phyloP scores from a whole-genome alignment of 1,140 invertebrate genomes.

The Drosophila santomea region DNA sequence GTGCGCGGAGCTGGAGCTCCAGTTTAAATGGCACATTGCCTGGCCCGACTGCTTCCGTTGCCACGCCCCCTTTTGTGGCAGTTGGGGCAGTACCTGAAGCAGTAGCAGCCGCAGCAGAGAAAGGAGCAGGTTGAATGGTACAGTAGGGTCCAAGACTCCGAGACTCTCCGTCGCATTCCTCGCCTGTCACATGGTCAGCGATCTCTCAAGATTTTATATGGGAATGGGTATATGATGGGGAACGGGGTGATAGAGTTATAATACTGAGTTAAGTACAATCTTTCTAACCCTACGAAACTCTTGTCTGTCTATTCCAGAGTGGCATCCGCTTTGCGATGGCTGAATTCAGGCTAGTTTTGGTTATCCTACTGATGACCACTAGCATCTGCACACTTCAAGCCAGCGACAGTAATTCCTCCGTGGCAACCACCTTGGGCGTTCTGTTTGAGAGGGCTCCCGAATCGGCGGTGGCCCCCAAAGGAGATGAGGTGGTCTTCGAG shows the following conservation, averaged over 20 bases:
- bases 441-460: slow-evolving; percentile 88
- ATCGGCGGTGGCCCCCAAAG: slow-evolving; percentile 90
- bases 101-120: neutral
- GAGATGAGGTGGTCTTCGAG: slow-evolving; percentile 91
- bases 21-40: slow-evolving; percentile 78
- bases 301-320: slow-evolving; percentile 13
- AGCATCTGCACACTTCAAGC: neutral
- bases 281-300: too few relatives aligned
- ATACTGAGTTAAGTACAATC: neutral
- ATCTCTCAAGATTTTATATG: neutral
- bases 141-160: slow-evolving; percentile 49
- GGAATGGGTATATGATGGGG: too few relatives aligned
- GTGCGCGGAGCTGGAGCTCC: slow-evolving; percentile 36
- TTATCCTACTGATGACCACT: slow-evolving; percentile 15
- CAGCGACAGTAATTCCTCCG: slow-evolving; percentile 1
- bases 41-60: slow-evolving; percentile 71
- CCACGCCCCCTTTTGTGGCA: slow-evolving; percentile 58
- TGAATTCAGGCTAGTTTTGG: neutral
- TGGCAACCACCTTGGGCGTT: slow-evolving; percentile 80
- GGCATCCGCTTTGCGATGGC: slow-evolving; percentile 2
- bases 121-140: slow-evolving; percentile 46
- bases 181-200: slow-evolving; percentile 1
- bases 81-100: slow-evolving; percentile 18
- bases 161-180: slow-evolving; percentile 26
- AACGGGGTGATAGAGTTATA: neutral